Evolutionary conservation across 2,113 vertebrate genomes (phyloP).

Genomic region (Equus quagga): DNA sequence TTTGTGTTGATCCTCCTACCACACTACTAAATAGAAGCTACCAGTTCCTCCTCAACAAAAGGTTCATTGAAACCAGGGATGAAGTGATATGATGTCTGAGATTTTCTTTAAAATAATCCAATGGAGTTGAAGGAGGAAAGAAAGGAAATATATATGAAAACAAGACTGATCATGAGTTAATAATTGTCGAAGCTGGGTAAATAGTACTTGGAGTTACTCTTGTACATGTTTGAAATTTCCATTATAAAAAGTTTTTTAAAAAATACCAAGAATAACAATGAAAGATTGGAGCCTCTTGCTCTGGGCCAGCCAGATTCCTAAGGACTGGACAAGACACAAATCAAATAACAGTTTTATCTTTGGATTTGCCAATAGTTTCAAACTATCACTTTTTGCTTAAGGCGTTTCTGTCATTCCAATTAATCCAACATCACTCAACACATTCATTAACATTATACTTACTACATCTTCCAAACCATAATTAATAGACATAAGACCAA

Average conservation of each 20-base stretch:
- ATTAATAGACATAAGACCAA: conserved; percentile 79
- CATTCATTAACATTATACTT: conserved; percentile 78
- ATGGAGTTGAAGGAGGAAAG: neutral
- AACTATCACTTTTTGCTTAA: conserved; percentile 73
- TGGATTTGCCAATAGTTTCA: conserved; percentile 54
- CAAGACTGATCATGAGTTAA: conserved; percentile 29
- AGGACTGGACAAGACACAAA: conserved; percentile 28
- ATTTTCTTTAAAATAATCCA: conserved; percentile 38
- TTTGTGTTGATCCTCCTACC: neutral
- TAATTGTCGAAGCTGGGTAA: neutral
- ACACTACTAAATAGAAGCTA: neutral
- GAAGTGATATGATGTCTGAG: neutral
- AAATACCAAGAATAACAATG: neutral
- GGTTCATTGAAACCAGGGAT: conserved; percentile 8
- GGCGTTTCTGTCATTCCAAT: conserved; percentile 78
- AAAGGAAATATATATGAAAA: conserved; percentile 38
- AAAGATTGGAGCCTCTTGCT: neutral
- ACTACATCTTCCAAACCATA: conserved; percentile 78
- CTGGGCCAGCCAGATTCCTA: conserved; percentile 43
- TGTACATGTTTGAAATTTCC: conserved; percentile 1
- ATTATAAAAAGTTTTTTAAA: neutral
- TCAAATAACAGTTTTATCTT: conserved; percentile 66
- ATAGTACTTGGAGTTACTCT: neutral
- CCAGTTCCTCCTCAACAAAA: neutral
- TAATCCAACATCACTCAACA: conserved; percentile 81